Evolutionary conservation across 2,113 vertebrate genomes (phyloP).

Genomic region (Gadus chalcogrammus): DNA sequence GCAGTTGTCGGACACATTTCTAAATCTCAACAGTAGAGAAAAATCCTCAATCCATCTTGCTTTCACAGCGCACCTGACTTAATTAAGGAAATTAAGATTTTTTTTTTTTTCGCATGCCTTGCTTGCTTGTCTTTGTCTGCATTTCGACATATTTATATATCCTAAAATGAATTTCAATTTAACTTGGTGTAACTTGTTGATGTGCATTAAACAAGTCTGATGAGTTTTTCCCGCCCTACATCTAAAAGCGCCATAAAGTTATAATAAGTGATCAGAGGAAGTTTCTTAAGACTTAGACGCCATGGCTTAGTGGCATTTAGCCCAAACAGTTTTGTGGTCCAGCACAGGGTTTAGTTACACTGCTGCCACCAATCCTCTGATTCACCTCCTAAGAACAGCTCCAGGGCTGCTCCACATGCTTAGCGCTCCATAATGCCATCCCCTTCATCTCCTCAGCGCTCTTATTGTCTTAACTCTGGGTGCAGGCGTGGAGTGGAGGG

Average conservation of each 20-base stretch:
- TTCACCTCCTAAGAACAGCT: constrained; percentile 74
- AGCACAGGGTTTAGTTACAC: constrained; percentile 70
- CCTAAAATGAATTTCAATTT: too few relatives aligned
- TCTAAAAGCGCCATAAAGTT: constrained; percentile 41
- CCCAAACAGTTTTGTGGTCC: constrained; percentile 66
- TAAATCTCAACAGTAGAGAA: too few relatives aligned
- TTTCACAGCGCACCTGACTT: too few relatives aligned
- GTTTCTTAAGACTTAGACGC: constrained; percentile 65
- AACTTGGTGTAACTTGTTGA: too few relatives aligned
- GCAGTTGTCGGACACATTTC: too few relatives aligned
- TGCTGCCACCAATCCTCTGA: constrained; percentile 73
- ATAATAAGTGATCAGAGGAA: constrained; percentile 51
- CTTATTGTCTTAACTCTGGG: constrained; percentile 69
- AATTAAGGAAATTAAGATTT: too few relatives aligned
- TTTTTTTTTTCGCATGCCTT: too few relatives aligned
- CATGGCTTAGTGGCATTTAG: constrained; percentile 66
- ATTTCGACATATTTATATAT: too few relatives aligned
- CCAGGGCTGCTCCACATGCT: constrained; percentile 69
- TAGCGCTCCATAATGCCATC: constrained; percentile 67
- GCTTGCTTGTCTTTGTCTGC: too few relatives aligned
- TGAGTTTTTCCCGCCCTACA: too few relatives aligned
- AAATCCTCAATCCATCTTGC: too few relatives aligned
- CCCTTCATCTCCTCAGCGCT: constrained; percentile 66
- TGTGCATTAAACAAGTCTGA: too few relatives aligned
- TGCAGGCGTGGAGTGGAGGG: constrained; percentile 45